A percentile compares a stretch with the other conserved stretches of the same genome.
phyloP scores from a whole-genome alignment of 1,140 invertebrate genomes.

The Spodoptera frugiperda region DNA sequence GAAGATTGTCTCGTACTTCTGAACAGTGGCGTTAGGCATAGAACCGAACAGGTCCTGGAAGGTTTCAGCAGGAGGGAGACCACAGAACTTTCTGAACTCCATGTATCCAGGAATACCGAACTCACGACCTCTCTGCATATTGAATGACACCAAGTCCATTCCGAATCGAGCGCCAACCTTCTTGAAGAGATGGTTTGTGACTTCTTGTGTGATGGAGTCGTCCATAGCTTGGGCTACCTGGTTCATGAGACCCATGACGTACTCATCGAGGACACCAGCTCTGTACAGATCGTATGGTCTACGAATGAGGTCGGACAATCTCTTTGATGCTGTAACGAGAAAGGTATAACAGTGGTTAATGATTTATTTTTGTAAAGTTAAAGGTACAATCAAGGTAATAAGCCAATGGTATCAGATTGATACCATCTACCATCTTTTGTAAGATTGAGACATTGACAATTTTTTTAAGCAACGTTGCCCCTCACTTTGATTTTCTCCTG shows the following conservation, averaged over 20 bases:
- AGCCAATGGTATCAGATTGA: no score
- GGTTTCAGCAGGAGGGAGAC: conserved; percentile 91
- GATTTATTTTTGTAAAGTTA: no score
- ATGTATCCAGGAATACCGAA: conserved; percentile 97
- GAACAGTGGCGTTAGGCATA: conserved; percentile 95
- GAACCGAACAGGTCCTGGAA: conserved; percentile 95
- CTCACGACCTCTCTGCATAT: conserved; percentile 97
- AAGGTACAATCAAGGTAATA: no score
- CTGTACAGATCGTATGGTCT: conserved; percentile 96
- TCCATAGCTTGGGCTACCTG: conserved; percentile 98
- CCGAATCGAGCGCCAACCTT: conserved; percentile 94
- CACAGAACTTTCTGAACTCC: conserved; percentile 97
- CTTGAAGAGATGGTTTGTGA: conserved; percentile 96
- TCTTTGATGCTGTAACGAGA: conserved; percentile 91
- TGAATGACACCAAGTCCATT: conserved; percentile 97
- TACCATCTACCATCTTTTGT: no score
- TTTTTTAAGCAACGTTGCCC: no score
- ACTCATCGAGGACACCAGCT: conserved; percentile 96
- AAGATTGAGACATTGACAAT: no score
- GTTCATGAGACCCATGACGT: conserved; percentile 97
- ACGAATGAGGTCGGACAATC: conserved; percentile 94
- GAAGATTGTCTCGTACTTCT: conserved; percentile 87
- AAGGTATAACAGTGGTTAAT: not conserved
- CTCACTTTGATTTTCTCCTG: no score
- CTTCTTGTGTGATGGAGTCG: conserved; percentile 96